phyloP scores from a whole-genome alignment of 2,113 vertebrate genomes.

The Hydrochoerus hydrochaeris region DNA sequence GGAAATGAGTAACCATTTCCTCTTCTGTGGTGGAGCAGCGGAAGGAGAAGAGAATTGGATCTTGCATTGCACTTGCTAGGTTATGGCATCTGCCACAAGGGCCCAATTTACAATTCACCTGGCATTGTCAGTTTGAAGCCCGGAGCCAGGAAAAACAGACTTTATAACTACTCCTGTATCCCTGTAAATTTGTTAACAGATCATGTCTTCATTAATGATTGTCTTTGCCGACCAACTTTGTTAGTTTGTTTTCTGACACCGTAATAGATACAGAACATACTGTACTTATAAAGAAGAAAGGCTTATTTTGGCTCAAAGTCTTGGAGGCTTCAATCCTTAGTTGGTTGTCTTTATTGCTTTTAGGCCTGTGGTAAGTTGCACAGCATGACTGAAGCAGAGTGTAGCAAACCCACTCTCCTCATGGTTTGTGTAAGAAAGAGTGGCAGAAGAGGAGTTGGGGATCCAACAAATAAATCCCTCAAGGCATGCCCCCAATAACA shows the following conservation, averaged over 20 bases:
- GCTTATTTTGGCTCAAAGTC: not conserved
- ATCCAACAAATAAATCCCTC: too few relatives aligned
- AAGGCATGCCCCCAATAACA: fast-evolving
- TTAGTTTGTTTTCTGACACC: not conserved
- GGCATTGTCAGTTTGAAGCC: not conserved
- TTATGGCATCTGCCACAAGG: not conserved
- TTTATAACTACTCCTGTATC: not conserved
- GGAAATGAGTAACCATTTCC: not conserved
- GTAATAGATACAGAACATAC: not conserved
- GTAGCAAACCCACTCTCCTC: not conserved
- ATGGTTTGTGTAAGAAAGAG: not conserved
- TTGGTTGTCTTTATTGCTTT: not conserved
- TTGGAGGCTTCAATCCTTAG: not conserved
- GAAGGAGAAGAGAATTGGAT: not conserved
- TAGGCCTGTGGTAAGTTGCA: not conserved
- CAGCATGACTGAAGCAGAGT: not conserved
- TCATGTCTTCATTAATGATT: not conserved
- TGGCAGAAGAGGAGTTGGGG: not conserved
- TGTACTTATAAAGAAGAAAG: not conserved
- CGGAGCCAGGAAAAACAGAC: not conserved
- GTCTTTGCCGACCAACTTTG: not conserved
- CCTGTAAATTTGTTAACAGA: not conserved
- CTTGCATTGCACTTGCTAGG: not conserved
- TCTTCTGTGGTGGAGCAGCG: not conserved
- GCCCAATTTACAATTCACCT: not conserved